Conservation (phyloP, 2,797 vertebrate species). For the Intellagama lesueurii region DNA sequence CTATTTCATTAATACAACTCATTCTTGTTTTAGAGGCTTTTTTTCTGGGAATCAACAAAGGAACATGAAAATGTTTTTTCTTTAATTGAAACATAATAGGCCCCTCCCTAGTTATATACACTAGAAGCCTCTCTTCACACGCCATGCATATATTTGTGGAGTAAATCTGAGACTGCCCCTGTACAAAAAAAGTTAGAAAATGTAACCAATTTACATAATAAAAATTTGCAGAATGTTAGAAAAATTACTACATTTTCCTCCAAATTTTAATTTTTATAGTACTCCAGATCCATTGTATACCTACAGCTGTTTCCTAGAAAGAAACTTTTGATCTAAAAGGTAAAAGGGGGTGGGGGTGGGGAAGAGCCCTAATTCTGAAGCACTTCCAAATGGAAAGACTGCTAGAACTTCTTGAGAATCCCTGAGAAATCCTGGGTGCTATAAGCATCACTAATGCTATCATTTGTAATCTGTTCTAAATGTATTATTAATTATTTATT, state of each 20-base stretch:
- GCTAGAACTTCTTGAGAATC: slow-evolving; percentile 52
- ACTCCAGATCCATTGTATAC: slow-evolving; percentile 55
- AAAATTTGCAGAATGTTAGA: slow-evolving; percentile 47
- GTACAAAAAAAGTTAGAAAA: not conserved
- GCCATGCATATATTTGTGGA: not conserved
- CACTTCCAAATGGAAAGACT: slow-evolving; percentile 60
- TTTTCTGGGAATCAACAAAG: too few species aligned
- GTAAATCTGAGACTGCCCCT: not conserved
- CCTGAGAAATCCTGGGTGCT: slow-evolving; percentile 51
- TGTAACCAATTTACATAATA: slow-evolving; percentile 4
- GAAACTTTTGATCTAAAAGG: slow-evolving; percentile 63
- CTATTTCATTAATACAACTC: too few species aligned
- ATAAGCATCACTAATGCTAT: slow-evolving; percentile 34
- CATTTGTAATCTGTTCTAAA: slow-evolving; percentile 31
- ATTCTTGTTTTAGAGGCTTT: too few species aligned
- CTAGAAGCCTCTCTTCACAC: not conserved
- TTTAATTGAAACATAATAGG: too few species aligned
- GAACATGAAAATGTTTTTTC: too few species aligned
- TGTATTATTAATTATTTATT: not conserved
- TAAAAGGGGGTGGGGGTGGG: slow-evolving; percentile 52
- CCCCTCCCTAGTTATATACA: not conserved
- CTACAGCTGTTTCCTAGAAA: slow-evolving; percentile 59
- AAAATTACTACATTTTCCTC: slow-evolving; percentile 38
- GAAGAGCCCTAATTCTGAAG: slow-evolving; percentile 63
- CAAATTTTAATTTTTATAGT: slow-evolving; percentile 47